Evolutionary conservation across 2,888 invertebrate genomes (phyloP).

Genomic region (Tetheella fluctuosa): DNA sequence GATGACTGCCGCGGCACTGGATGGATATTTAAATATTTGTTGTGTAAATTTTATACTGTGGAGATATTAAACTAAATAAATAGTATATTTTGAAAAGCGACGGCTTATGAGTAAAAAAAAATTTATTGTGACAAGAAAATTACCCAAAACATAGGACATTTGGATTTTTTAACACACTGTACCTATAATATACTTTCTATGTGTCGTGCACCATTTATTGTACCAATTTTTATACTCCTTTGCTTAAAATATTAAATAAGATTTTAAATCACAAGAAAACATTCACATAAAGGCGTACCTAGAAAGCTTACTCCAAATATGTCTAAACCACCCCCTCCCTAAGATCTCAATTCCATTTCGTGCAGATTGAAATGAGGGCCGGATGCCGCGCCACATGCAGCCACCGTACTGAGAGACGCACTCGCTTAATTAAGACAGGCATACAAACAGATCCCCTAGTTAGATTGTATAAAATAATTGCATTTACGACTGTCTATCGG

Average conservation of each 20-base stretch:
- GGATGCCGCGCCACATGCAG: slow-evolving; percentile 32
- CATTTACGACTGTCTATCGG: background rate
- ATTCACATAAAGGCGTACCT: background rate
- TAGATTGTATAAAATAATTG: background rate
- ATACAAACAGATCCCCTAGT: slow-evolving; percentile 19
- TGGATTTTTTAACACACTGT: too few relatives aligned
- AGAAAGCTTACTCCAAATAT: background rate
- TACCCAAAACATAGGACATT: too few relatives aligned
- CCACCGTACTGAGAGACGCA: slow-evolving; percentile 28
- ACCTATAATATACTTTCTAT: too few relatives aligned
- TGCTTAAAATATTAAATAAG: too few relatives aligned
- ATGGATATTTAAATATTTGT: background rate
- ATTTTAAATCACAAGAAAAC: too few relatives aligned
- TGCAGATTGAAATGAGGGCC: slow-evolving; percentile 30
- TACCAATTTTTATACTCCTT: too few relatives aligned
- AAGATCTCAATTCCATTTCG: slow-evolving; percentile 29
- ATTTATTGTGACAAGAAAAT: too few relatives aligned
- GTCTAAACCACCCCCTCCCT: slow-evolving; percentile 9
- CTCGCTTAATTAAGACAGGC: slow-evolving; percentile 45
- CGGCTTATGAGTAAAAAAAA: background rate
- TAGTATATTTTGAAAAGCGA: background rate
- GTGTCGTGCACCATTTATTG: too few relatives aligned
- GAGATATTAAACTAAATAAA: background rate
- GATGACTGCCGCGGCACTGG: slow-evolving; percentile 19
- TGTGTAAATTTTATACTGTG: background rate